Conservation (phyloP, 2,113 vertebrate species). For the Ursus arctos region DNA sequence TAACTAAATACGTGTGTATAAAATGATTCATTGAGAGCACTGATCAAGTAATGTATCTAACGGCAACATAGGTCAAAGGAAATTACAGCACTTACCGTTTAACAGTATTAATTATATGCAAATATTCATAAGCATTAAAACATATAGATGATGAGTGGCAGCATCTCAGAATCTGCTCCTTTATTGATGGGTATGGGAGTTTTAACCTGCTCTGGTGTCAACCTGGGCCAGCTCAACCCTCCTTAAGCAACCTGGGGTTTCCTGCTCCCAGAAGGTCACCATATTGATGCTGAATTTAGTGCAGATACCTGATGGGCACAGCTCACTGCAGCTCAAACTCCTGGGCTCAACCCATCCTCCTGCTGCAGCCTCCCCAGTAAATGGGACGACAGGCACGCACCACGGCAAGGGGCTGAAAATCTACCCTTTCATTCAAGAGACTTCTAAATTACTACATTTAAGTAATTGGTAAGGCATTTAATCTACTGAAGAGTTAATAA, state of each 20-base stretch:
- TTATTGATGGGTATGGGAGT: background rate
- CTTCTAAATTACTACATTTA: constrained; percentile 77
- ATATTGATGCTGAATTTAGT: background rate
- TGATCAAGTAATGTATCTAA: constrained; percentile 88
- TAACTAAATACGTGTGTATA: constrained; percentile 88
- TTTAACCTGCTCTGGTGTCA: background rate
- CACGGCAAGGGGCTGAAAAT: background rate
- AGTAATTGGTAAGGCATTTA: constrained; percentile 69
- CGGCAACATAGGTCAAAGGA: constrained; percentile 87
- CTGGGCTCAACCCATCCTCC: background rate
- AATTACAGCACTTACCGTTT: constrained; percentile 86
- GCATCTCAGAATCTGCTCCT: constrained; percentile 59
- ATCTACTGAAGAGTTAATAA: constrained; percentile 52
- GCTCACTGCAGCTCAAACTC: background rate
- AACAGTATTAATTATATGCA: constrained; percentile 84
- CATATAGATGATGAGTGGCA: constrained; percentile 74
- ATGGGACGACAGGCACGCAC: background rate
- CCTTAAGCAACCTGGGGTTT: background rate
- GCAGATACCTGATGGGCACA: background rate
- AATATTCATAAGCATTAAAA: constrained; percentile 83
- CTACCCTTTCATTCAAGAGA: constrained; percentile 68
- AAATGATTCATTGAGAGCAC: constrained; percentile 86
- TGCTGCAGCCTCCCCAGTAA: background rate
- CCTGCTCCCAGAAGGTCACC: background rate
- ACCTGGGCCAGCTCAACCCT: background rate